Evolutionary conservation across 1,140 invertebrate genomes (phyloP).

Genomic region (Harpegnathos saltator): DNA sequence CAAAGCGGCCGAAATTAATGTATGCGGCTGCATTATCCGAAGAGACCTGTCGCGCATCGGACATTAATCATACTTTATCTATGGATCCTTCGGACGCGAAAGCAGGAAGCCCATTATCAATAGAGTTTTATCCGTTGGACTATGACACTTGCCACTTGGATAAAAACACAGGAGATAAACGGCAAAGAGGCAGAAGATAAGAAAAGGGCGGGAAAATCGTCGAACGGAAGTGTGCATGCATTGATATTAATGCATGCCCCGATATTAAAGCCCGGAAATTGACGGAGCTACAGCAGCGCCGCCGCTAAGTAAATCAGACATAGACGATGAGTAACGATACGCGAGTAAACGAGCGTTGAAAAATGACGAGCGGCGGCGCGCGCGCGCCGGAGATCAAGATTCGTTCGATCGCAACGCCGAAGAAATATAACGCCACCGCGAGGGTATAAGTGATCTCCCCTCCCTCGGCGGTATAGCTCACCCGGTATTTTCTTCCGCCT

Average conservation of each 20-base stretch:
- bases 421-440: conserved; percentile 5
- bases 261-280: background rate
- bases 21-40: too few relatives aligned
- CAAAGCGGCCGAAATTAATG: too few relatives aligned
- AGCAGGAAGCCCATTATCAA: background rate
- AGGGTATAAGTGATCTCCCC: background rate
- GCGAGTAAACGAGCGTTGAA: conserved; percentile 21
- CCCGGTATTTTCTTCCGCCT: conserved; percentile 29
- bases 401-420: conserved; percentile 15
- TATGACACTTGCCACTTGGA: background rate
- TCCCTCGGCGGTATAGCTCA: background rate
- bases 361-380: conserved; percentile 1
- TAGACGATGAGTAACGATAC: conserved; percentile 29
- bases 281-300: conserved; percentile 20
- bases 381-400: conserved; percentile 23
- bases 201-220: background rate
- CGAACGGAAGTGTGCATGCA: background rate
- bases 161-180: background rate
- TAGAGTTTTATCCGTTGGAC: background rate
- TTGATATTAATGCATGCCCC: background rate
- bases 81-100: background rate
- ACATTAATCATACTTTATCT: conserved; percentile 5
- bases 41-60: background rate
- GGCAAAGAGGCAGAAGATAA: too few relatives aligned
- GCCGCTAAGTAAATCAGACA: conserved; percentile 14